These are phyloP conservation scores for Pelvicachromis taeniatus DNA, from an alignment of 2,113 vertebrate genomes.

Conservation along the genomic window DNA sequence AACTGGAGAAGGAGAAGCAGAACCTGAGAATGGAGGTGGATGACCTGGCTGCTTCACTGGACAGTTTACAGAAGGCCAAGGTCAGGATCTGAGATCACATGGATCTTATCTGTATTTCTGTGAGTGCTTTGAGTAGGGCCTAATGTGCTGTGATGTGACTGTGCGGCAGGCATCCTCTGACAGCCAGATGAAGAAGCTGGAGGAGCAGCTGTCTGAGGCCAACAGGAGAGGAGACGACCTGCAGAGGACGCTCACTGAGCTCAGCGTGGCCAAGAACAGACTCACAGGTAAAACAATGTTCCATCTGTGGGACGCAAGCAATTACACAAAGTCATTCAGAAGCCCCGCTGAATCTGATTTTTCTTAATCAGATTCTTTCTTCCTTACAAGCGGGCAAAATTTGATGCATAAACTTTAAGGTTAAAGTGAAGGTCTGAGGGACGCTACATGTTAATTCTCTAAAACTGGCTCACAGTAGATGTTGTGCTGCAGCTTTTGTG, in stretches of 20 bases:
- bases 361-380: not conserved
- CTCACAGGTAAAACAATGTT: slow-evolving; percentile 58
- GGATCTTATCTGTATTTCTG: not conserved
- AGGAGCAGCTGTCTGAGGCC: slow-evolving; percentile 73
- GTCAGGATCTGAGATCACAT: slow-evolving; percentile 2
- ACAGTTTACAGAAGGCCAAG: slow-evolving; percentile 77
- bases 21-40: slow-evolving; percentile 76
- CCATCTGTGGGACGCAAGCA: not conserved
- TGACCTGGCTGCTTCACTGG: slow-evolving; percentile 65
- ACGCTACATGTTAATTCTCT: not conserved
- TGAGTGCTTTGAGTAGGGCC: not conserved
- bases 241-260: slow-evolving; percentile 72
- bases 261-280: slow-evolving; percentile 72
- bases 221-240: slow-evolving; percentile 74
- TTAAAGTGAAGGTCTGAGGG: fast-evolving
- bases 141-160: not conserved
- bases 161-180: slow-evolving; percentile 67
- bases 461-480: not conserved
- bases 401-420: not conserved
- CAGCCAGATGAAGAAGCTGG: slow-evolving; percentile 72
- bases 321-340: not conserved
- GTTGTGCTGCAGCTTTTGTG: not conserved
- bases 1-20: slow-evolving; percentile 81
- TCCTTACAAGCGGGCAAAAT: not conserved
- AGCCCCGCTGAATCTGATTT: not conserved